A percentile compares a stretch with the other conserved stretches of the same genome.
Evolutionary conservation across 2,888 invertebrate species (phyloP).

Genomic region (Cephus spinipes): DNA sequence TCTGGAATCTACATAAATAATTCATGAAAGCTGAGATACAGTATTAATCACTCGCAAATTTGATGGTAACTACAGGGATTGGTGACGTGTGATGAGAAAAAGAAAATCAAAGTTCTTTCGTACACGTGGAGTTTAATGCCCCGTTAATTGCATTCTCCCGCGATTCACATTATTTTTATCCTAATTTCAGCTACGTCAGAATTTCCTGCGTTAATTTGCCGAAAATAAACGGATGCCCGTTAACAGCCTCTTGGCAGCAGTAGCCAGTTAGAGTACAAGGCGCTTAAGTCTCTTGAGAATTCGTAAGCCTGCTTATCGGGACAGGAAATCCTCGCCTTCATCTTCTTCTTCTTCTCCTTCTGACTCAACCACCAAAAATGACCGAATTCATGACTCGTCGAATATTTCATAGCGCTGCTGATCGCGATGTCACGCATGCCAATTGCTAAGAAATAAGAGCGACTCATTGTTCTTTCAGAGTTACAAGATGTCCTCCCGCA

Average conservation of each 20-base stretch:
- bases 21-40: not conserved
- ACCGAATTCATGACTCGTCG: not conserved
- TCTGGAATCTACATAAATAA: not conserved
- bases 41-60: not conserved
- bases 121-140: conserved; percentile 25
- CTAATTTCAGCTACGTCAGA: conserved; percentile 34
- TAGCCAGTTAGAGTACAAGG: conserved; percentile 9
- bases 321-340: conserved; percentile 1
- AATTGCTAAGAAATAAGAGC: not conserved
- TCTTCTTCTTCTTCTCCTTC: conserved; percentile 7
- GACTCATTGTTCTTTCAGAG: conserved; percentile 1
- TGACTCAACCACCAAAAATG: not conserved
- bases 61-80: not conserved
- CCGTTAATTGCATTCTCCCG: conserved; percentile 33
- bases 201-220: conserved; percentile 44
- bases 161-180: conserved; percentile 50
- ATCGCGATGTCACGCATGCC: not conserved
- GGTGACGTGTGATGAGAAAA: not conserved
- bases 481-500: conserved; percentile 89
- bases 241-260: conserved; percentile 29
- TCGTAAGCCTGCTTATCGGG: conserved; percentile 11
- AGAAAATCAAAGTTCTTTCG: not conserved
- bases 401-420: not conserved
- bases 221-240: conserved; percentile 45
- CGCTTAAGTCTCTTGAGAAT: conserved; percentile 12